Evolutionary conservation across 1,140 invertebrate genomes (phyloP).

Genomic region (Temnothorax curvispinosus): DNA sequence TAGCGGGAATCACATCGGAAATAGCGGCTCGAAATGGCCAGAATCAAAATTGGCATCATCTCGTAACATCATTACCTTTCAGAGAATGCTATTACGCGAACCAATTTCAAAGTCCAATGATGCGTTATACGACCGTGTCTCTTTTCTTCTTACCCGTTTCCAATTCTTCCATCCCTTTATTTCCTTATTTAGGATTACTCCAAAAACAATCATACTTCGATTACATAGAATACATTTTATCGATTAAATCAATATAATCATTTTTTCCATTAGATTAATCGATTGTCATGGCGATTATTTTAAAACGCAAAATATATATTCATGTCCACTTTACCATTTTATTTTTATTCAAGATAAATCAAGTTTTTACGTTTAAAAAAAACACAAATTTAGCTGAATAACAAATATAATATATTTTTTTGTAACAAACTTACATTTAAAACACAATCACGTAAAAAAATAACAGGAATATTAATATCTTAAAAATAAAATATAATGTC

Average conservation of each 20-base stretch:
- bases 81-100: conserved; percentile 14
- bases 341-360: neutral
- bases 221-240: neutral
- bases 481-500: neutral
- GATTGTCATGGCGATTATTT: neutral
- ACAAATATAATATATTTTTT: neutral
- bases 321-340: neutral
- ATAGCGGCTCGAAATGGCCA: conserved; percentile 45
- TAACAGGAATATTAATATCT: neutral
- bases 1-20: conserved; percentile 28
- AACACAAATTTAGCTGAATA: neutral
- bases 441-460: neutral
- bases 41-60: conserved; percentile 57
- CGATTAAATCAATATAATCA: neutral
- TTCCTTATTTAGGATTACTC: neutral
- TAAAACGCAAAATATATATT: neutral
- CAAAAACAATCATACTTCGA: conserved; percentile 27
- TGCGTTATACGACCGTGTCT: conserved; percentile 17
- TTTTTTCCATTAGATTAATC: neutral
- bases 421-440: neutral
- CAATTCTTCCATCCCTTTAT: neutral
- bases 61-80: conserved; percentile 62
- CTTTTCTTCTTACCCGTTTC: neutral
- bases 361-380: neutral
- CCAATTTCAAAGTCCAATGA: conserved; percentile 58